Base-by-base conservation (phyloP, 2,113 vertebrate genomes). In the Centrocercus urophasianus region DNA sequence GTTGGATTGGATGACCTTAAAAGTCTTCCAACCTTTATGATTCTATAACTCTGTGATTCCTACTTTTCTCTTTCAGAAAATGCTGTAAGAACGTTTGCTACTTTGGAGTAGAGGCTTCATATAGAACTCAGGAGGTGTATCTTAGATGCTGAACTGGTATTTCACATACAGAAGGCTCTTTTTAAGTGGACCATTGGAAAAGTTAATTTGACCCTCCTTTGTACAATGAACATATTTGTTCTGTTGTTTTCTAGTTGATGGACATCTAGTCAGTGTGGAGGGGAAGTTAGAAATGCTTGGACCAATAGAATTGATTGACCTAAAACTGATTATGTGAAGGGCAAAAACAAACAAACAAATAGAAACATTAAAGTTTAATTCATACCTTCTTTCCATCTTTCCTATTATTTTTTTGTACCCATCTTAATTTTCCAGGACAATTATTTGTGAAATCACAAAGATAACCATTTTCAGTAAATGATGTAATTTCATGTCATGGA, bases 231-330 rank as follows among this genome's bases (percentile, higher is more conserved):
- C 5, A 36, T 47, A 32, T 4, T 59, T 14, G 2, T 66, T 54
- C 0, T 47, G 7, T 61, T 61, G 4, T 52, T 86, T 80, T 50
- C 3, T 8, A 32, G 4, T 18, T 57, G 6, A 74, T 73, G 17
- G 2, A 89, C 64, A 81, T 45, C 20, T 47, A 36, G 3, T n/a
- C 8, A 2, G 6, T 32, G n/a, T 7, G 32, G 25, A 70, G 15
- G 54, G 4, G 14, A 69, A 76, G 6, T 25, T 27, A 36, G 5
- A 63, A 59, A 89, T 67, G 4, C 40, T 72, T 69, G 2, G 2
- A 11, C 11, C 2, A 22, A 6, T 10, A 1, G 19, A 54, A 7
- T 2, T n/a, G 2, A 1, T 10, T 45, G 4, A 6, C 13, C 6
- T 32, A 45, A 45, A 11, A 74, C 2, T 0, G 50, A 52, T 27